Conservation (phyloP, 2,113 vertebrate species). For the Oreotrochilus melanogaster region DNA sequence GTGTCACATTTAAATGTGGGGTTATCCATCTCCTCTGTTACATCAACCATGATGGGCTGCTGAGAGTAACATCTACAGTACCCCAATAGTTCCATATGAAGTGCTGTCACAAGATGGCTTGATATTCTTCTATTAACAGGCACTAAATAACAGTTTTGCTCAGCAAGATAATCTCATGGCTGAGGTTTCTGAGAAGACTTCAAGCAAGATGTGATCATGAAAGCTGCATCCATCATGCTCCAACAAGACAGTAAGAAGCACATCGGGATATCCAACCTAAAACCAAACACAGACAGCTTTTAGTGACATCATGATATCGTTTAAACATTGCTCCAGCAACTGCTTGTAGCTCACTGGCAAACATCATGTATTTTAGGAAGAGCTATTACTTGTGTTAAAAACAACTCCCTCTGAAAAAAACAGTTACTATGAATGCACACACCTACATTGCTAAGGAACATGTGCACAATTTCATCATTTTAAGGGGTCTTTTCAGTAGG, state of each 20-base stretch:
- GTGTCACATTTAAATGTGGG: constrained; percentile 83
- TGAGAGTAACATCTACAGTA: neutral
- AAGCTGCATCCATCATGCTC: neutral
- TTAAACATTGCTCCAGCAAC: neutral
- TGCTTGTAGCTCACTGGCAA: neutral
- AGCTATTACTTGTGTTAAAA: neutral
- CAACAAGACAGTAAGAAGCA: rapidly evolving
- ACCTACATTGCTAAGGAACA: neutral
- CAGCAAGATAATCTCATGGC: neutral
- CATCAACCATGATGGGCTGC: neutral
- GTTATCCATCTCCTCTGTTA: constrained; percentile 77
- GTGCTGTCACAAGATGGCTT: neutral
- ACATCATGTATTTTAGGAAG: neutral
- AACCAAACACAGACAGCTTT: neutral
- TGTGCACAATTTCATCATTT: neutral
- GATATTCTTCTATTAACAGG: neutral
- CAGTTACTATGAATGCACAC: neutral
- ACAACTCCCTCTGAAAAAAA: rapidly evolving
- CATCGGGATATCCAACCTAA: neutral
- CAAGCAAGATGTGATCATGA: neutral
- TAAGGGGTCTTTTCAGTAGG: neutral
- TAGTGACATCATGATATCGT: neutral
- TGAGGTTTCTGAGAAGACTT: neutral
- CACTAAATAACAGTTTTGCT: neutral
- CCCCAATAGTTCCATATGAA: neutral